Base-by-base conservation (phyloP, 1,140 invertebrate genomes). In the Nephila pilipes region DNA sequence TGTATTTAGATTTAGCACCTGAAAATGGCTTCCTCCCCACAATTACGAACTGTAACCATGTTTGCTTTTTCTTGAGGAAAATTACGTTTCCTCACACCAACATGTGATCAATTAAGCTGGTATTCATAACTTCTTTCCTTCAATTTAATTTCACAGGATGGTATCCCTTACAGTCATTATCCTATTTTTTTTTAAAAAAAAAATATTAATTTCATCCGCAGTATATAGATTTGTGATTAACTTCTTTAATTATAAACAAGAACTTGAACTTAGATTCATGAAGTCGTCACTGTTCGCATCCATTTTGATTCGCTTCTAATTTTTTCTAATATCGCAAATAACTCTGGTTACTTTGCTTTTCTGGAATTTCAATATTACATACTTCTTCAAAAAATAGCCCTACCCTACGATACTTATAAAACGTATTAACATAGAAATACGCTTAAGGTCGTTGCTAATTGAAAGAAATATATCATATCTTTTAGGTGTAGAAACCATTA, bases 401-500 rank as follows among this genome's bases (percentile, higher is more conserved):
- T 54, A 36, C 58, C n/a, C 38, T 46, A 22, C 57, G 65, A 69
- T 85, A 65, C 90, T 85, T 92, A 85, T 58, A 85, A 92, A 92
- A 65, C 32, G 14, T 63, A 93, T 93, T 93, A 79, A 87, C 91
- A 93, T 93, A 93, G 85, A 93, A 93, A 87, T 93, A 55, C 91
- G 63, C 91, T 93, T 93, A 93, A 58, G 90, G 46, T 85, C 81
- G 55, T 92, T 92, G 90, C 91, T 93, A 93, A 93, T 93, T 93
- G 91, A 93, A 93, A 93, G 91, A 87, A 93, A 93, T 93, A 93
- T 93, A 93, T 93, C 91, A 93, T 93, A 93, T 93, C 91, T 93
- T 93, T 87, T 79, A 93, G 91, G 85, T 93, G 91, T 93, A 93
- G 91, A 85, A 93, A 93, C 91, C 91, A 93, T 93, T 93, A 93